Conservation (phyloP, 2,797 vertebrate genomes). For the Holocentrus rufus region DNA sequence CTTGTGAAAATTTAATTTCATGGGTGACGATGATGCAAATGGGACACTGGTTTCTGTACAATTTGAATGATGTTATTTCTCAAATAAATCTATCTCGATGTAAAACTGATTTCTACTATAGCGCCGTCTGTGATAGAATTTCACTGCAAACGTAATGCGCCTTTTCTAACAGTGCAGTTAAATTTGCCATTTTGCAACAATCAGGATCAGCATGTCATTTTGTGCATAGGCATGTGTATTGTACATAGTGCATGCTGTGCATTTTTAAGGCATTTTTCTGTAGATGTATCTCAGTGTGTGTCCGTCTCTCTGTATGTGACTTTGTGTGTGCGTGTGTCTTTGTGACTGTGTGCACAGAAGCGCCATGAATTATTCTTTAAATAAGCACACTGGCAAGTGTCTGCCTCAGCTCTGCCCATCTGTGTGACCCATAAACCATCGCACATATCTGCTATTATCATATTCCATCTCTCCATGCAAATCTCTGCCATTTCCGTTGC, state of each 20-base stretch:
- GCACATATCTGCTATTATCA: constrained; percentile 22
- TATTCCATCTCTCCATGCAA: constrained; percentile 40
- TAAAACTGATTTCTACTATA: constrained; percentile 38
- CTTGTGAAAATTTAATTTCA: constrained; percentile 77
- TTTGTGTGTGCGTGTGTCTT: too few species aligned
- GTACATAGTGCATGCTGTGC: too few species aligned
- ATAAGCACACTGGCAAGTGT: constrained; percentile 13
- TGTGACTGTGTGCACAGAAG: neutral
- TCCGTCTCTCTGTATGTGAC: neutral
- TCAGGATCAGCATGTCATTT: constrained; percentile 15
- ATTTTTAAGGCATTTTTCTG: too few species aligned
- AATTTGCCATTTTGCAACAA: neutral
- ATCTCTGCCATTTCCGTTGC: constrained; percentile 32
- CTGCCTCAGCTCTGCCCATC: constrained; percentile 9
- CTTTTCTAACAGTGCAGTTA: neutral
- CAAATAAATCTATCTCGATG: constrained; percentile 46
- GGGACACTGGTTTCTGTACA: constrained; percentile 60
- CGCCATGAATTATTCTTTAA: constrained; percentile 7
- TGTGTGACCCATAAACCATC: constrained; percentile 46
- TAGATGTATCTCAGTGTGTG: neutral
- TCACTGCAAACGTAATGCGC: neutral
- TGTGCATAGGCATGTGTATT: neutral
- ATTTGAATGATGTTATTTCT: constrained; percentile 56
- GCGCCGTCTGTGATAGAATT: constrained; percentile 8
- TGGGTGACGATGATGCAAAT: constrained; percentile 64